Percentiles rank a stretch among this genome's conserved stretches.
These are phyloP conservation scores for Ophion ventricosus DNA, from an alignment of 2,888 invertebrate genomes.

Conservation along the genomic window DNA sequence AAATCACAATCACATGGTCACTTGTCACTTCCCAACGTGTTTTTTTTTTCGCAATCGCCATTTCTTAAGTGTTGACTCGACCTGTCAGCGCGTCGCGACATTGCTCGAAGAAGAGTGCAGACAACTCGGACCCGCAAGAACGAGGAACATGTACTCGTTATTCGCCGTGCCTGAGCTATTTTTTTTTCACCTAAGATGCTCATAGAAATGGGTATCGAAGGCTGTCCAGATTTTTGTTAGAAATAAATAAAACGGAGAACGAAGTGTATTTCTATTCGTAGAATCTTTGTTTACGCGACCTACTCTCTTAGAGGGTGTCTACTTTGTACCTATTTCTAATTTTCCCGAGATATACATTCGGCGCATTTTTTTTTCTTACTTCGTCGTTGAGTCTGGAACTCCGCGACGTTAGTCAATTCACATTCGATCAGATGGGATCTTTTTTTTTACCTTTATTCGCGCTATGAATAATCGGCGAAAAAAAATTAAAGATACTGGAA, in stretches of 20 bases:
- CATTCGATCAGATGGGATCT: neutral
- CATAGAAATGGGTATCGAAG: conserved; percentile 71
- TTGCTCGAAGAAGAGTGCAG: conserved; percentile 67
- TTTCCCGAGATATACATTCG: neutral
- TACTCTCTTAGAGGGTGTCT: conserved; percentile 64
- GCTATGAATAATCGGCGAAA: conserved; percentile 5
- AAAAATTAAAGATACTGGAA: conserved; percentile 22
- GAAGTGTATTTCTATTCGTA: neutral
- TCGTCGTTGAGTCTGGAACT: conserved; percentile 20
- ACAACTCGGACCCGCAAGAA: conserved; percentile 52
- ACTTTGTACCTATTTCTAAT: conserved; percentile 50
- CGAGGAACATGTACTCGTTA: conserved; percentile 42
- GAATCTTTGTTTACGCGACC: neutral
- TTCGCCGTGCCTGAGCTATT: conserved; percentile 25
- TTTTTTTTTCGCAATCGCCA: conserved; percentile 16
- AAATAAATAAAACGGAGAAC: neutral
- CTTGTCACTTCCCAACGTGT: conserved; percentile 81
- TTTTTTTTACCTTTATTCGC: conserved; percentile 11
- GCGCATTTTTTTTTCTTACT: neutral
- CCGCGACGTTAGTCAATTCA: conserved; percentile 30
- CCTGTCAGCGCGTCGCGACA: conserved; percentile 10
- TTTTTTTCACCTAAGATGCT: conserved; percentile 77
- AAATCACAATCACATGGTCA: conserved; percentile 80
- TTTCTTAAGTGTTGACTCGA: neutral
- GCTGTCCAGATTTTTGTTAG: conserved; percentile 1